Base-by-base conservation (phyloP, 2,797 vertebrate species). In the Notamacropus eugenii region DNA sequence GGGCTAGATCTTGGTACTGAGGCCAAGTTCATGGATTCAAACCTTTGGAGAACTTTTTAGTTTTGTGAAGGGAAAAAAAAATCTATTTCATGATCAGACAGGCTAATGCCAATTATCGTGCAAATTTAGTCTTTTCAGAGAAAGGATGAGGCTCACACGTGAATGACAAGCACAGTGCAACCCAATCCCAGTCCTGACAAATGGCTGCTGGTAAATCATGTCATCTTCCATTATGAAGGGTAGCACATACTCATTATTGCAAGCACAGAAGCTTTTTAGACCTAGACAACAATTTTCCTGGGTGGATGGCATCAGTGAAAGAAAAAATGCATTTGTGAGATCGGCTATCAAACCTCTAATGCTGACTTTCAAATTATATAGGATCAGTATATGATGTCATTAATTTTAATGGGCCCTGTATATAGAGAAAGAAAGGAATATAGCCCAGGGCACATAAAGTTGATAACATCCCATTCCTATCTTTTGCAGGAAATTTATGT, bases 291-390 rank as follows among this genome's bases (percentile, higher is more conserved):
- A 87, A 87, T 87, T 87, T 87, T 87, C 74, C 40, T 31, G 57
- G 58, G 56, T 55, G 93, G 16, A 92, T 96, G 93, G 9, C 10
- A 50, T 54, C 91, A 52, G 3, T 90, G 12, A 97, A 90, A 55
- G 82, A 95, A 67, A 90, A 54, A 96, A 92, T 59, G 55, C 40
- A 87, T 92, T 50, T 90, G 46, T 90, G 31, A 2, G 92, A 50
- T 82, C 54, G 92, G 19, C 91, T 95, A 91, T 96, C 2, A 92
- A 87, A 87, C 28, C 16, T 74, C 67, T 82, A 82, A 82, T 82
- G 31, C 91, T 96, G 92, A 91, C 46, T 95, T 96, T 95, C 95
- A 27, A 90, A 29, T 93, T 95, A 29, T 52, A 28, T 54, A 91
- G 12, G n/a, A 5, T 91, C 22, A 24, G 93, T 24, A 52, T 90